Base-by-base conservation (phyloP, 2,888 invertebrate genomes). In the Pristionchus arcanus region DNA sequence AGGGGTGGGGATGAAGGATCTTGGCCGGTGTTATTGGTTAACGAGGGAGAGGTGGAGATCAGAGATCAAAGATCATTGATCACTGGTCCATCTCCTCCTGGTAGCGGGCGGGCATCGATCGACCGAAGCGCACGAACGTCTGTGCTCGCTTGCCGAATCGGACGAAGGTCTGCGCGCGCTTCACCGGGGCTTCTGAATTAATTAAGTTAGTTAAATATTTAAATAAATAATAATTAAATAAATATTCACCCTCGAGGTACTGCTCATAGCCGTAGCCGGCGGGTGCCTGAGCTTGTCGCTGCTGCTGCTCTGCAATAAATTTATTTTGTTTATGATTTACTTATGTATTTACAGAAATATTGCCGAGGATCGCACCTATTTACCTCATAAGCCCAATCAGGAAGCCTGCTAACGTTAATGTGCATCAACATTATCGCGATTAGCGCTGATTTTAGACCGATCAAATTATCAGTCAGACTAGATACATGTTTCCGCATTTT, bases 161-260 rank as follows among this genome's bases (percentile, higher is more conserved):
- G 21, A 89, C 89, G 66, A 89, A 89, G 37, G 89, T 89, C 83
- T 89, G 89, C 19, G 89, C 89, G n/a, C 89, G 81, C 83, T 89
- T 89, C 63, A 28, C 42, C 0, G 89, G 89, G 16, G 89, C 66
- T 31, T 83, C 89, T 89, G 81, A 25, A 25, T 59, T 19, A 42
- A 19, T 49, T 83, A 16, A 15, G 1, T 11, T 74, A 7, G 16
- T 37, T 74, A 25, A 37, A 21, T 74, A 74, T 31, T 74, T n/a
- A 25, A 63, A n/a, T 63, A 7, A 63, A 5, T 63, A 63, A n/a
- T 71, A 71, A 63, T 21, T 59, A 59, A 63, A 2, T 21, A 59
- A 34, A 4, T 25, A 85, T 2, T 28, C 34, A 85, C 84, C 84
- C 31, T 85, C 84, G 49, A 85, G 84, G 84, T 59, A 85, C 34